Evolutionary conservation across 1,140 invertebrate species (phyloP).

Genomic region (Babylonia areolata): DNA sequence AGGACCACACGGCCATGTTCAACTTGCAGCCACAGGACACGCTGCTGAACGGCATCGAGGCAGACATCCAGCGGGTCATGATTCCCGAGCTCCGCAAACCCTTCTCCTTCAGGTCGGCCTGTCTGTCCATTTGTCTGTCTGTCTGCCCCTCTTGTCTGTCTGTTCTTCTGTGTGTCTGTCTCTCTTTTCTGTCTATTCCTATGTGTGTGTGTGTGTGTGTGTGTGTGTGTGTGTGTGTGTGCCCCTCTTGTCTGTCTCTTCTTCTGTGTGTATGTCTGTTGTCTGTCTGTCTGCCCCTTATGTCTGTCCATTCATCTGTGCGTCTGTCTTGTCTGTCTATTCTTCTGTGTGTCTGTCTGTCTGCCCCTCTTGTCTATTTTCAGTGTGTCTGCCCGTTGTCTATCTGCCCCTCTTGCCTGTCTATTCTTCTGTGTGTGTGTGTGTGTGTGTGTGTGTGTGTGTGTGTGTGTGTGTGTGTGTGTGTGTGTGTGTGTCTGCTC

Average conservation of each 20-base stretch:
- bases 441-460: not conserved
- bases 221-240: no score
- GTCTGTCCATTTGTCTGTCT: no score
- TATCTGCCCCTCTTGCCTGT: no score
- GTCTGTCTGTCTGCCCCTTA: no score
- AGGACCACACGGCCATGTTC: not conserved
- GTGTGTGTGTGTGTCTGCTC: not conserved
- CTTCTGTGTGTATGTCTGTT: no score
- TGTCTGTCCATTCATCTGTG: no score
- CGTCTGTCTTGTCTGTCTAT: not conserved
- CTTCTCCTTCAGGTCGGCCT: not conserved
- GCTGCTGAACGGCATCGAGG: constrained; percentile 17
- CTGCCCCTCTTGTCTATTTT: not conserved
- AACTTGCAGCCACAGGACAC: not conserved
- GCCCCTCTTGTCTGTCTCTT: no score
- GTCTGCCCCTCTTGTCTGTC: no score
- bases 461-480: not conserved
- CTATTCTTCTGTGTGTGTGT: not conserved
- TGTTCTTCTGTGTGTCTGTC: no score
- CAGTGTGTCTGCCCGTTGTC: not conserved
- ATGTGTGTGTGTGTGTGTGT: no score
- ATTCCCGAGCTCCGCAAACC: not conserved
- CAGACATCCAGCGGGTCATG: not conserved
- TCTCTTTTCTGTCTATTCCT: no score
- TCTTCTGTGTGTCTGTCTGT: not conserved